These are phyloP conservation scores for Habrosyne pyritoides DNA, from an alignment of 2,888 invertebrate species.

Conservation along the genomic window DNA sequence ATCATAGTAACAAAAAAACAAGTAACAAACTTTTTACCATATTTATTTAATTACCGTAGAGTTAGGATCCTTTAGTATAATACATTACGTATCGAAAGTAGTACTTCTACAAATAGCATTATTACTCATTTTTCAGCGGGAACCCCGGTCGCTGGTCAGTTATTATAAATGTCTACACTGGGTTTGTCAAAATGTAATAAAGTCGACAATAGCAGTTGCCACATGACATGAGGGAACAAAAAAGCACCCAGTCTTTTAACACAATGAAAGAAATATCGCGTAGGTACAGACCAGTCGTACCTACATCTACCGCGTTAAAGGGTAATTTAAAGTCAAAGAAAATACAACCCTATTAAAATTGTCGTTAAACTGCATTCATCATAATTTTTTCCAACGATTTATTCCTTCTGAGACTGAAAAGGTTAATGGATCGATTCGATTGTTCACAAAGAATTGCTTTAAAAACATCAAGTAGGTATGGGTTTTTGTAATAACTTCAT, in stretches of 20 bases:
- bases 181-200: conserved; percentile 48
- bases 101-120: too few species aligned
- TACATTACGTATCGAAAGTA: too few species aligned
- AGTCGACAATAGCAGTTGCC: conserved; percentile 30
- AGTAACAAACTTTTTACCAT: too few species aligned
- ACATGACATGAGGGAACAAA: conserved; percentile 39
- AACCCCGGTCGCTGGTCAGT: not conserved
- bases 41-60: too few species aligned
- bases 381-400: conserved; percentile 41
- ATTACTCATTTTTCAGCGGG: too few species aligned
- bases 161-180: conserved; percentile 26
- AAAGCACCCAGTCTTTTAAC: conserved; percentile 27
- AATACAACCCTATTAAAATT: conserved; percentile 58
- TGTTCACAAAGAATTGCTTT: conserved; percentile 13
- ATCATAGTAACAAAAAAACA: too few species aligned
- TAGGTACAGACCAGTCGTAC: conserved; percentile 23
- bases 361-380: conserved; percentile 61
- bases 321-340: conserved; percentile 60
- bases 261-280: conserved; percentile 43
- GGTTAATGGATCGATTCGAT: conserved; percentile 54
- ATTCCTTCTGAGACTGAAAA: conserved; percentile 50
- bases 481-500: not conserved
- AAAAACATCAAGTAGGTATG: not conserved
- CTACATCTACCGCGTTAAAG: conserved; percentile 41
- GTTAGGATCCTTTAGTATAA: too few species aligned